A percentile compares a stretch with the other conserved stretches of the same genome.
These are phyloP conservation scores for Cerastoderma edule DNA, from an alignment of 2,888 invertebrate genomes.

Conservation along the genomic window DNA sequence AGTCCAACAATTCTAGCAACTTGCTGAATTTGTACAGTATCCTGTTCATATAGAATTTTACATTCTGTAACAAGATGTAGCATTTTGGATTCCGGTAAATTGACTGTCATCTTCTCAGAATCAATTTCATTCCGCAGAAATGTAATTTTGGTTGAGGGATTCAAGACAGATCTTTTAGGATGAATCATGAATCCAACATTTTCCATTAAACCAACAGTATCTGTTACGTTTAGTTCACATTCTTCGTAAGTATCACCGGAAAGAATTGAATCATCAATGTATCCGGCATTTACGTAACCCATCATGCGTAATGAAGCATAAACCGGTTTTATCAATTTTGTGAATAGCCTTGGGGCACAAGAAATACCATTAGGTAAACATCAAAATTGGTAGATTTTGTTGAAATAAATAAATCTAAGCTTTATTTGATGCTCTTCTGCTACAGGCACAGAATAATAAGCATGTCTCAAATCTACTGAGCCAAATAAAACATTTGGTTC, in stretches of 20 bases:
- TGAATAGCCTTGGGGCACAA: conserved; percentile 60
- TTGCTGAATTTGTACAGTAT: not conserved
- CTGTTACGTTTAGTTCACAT: conserved; percentile 46
- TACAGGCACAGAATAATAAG: conserved; percentile 57
- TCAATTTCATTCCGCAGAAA: conserved; percentile 51
- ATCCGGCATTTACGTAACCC: conserved; percentile 49
- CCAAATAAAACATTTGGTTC: conserved; percentile 53
- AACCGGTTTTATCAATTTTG: conserved; percentile 54
- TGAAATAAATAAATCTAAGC: conserved; percentile 41
- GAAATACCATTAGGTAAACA: conserved; percentile 52
- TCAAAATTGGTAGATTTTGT: conserved; percentile 35
- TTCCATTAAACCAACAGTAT: conserved; percentile 39
- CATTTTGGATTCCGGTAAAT: conserved; percentile 33
- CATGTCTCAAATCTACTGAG: conserved; percentile 51
- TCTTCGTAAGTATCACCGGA: conserved; percentile 34
- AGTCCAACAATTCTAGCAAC: conserved; percentile 30
- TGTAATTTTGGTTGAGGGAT: conserved; percentile 28
- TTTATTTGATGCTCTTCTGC: conserved; percentile 38
- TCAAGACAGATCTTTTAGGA: conserved; percentile 44
- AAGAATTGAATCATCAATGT: conserved; percentile 60
- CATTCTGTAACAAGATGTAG: not conserved
- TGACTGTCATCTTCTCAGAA: conserved; percentile 50
- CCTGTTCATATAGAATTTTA: conserved; percentile 4
- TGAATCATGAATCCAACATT: conserved; percentile 27
- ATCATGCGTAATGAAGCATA: conserved; percentile 39